Base-by-base conservation (phyloP, 2,113 vertebrate species). In the Lota lota region DNA sequence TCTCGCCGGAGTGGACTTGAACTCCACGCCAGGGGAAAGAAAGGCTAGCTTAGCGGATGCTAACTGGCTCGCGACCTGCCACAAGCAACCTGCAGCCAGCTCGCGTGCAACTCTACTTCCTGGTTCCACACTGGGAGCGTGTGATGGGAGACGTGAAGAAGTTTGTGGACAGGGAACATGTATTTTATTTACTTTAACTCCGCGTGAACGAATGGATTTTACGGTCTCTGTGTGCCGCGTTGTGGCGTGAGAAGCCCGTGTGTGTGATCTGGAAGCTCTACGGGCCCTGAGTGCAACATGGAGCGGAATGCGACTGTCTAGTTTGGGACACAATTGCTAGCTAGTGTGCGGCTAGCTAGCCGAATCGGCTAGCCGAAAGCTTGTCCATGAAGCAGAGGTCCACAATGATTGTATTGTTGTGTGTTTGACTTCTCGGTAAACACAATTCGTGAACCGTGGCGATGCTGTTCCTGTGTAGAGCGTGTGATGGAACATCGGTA, bases 31-130 rank as follows among this genome's bases (percentile, higher is more conserved):
- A 78, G 77, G 81, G 84, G 75, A 83, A 83, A 86, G 76, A 72
- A 73, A 78, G 68, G 69, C 64, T 22, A 50, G 24, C 22, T 76
- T 73, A 74, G 71, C 78, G 22, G 69, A 33, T 59, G 74, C 69
- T 77, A 75, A n/a, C 60, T 68, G 15, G 71, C 74, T 47, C 40
- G 8, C 40, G 40, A 47, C 40, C 40, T 47, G 40, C 40, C 40
- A 47, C 40, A 10, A 11, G 40, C 40, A 47, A 14, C 40, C 28
- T 33, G 7, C 28, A 33, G 28, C 28, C 28, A 33, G 69, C 79
- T 80, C 75, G 85, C 65, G 83, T 88, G 84, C 70, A 71, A 66
- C 33, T 61, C 81, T 47, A 89, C 89, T 90, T 92, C 89, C 90
- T 88, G 85, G 84, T 90, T 90, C 70, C 73, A 69, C 62, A 67